Percentiles rank a stretch among this genome's conserved stretches.
Evolutionary conservation across 2,797 vertebrate genomes (phyloP).

Genomic region (Scleropages formosus): DNA sequence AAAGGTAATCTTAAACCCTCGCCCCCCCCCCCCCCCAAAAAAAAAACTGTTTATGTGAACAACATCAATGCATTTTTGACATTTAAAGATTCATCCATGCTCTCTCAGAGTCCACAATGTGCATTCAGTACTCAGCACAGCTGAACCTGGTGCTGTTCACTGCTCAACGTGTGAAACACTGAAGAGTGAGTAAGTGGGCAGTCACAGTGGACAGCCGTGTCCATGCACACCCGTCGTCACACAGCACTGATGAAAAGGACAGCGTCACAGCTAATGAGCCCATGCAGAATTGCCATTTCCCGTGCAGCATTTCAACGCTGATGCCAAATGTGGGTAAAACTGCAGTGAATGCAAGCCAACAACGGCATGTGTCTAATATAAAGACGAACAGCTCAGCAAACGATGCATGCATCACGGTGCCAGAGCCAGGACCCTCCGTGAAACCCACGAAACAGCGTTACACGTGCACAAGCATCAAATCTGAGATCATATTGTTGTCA

Average conservation of each 20-base stretch:
- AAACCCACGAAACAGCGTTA: not conserved
- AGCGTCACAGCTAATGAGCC: conserved; percentile 6
- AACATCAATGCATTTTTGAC: too few relatives aligned
- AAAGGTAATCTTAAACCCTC: conserved; percentile 5
- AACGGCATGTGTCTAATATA: not conserved
- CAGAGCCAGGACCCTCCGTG: not conserved
- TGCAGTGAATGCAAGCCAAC: not conserved
- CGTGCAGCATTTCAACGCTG: not conserved
- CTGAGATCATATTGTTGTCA: not conserved
- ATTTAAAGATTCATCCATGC: not conserved
- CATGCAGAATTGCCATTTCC: conserved; percentile 15
- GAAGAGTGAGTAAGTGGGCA: not conserved
- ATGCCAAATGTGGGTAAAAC: not conserved
- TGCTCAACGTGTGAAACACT: too few relatives aligned
- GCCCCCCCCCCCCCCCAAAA: too few relatives aligned
- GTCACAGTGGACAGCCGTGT: not conserved
- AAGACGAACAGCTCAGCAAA: too few relatives aligned
- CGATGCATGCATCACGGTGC: not conserved
- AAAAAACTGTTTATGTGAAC: too few relatives aligned
- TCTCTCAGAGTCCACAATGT: not conserved
- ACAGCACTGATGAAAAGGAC: not conserved
- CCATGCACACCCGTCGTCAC: conserved; percentile 12
- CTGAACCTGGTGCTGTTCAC: not conserved
- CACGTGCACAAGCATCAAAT: not conserved
- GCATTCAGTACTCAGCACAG: too few relatives aligned